Percentiles rank a stretch among this genome's conserved stretches.
Evolutionary conservation across 2,888 invertebrate species (phyloP).

Genomic region (Thumatha senex): DNA sequence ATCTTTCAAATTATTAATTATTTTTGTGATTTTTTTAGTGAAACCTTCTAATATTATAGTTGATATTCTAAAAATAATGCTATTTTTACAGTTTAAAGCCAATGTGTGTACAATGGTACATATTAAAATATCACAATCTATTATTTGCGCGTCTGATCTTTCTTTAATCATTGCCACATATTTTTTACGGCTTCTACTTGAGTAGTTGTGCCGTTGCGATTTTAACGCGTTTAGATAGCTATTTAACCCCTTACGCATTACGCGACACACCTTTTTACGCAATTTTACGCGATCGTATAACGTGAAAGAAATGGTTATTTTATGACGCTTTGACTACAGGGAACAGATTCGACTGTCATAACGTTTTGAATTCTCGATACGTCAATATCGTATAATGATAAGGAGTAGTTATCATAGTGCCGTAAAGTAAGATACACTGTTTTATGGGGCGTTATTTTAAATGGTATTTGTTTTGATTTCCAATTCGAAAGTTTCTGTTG

Average conservation of each 20-base stretch:
- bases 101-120: too few species aligned
- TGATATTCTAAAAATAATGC: too few species aligned
- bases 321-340: conserved; percentile 63
- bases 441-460: conserved; percentile 36
- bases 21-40: too few species aligned
- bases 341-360: conserved; percentile 74
- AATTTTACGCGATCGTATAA: conserved; percentile 72
- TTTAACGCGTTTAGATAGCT: conserved; percentile 76
- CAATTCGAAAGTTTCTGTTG: not conserved
- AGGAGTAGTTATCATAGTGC: conserved; percentile 54
- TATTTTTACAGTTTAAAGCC: too few species aligned
- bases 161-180: conserved; percentile 46
- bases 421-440: conserved; percentile 47
- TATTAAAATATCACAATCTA: not conserved
- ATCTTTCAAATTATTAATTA: too few species aligned
- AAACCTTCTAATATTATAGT: too few species aligned
- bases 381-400: conserved; percentile 62
- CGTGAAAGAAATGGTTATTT: conserved; percentile 79
- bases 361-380: conserved; percentile 77
- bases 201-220: conserved; percentile 78
- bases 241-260: conserved; percentile 74
- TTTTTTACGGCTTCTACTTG: conserved; percentile 76
- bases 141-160: conserved; percentile 21
- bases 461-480: conserved; percentile 10
- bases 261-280: conserved; percentile 71